Base-by-base conservation (phyloP, 2,888 invertebrate species). In the Carcina quercana region DNA sequence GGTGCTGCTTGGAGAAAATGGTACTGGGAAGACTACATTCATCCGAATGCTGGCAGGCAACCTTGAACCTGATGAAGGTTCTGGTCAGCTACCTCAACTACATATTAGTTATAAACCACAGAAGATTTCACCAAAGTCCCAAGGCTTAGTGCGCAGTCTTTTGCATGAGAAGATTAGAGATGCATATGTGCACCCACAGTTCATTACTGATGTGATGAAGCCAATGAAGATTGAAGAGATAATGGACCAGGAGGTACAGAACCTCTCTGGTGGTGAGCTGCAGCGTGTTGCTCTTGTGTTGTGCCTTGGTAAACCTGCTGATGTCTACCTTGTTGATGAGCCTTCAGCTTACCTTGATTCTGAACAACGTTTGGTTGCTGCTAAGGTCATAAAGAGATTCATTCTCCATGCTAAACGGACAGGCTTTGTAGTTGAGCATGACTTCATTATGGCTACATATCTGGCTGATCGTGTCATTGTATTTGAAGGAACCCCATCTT, bases 381-480 rank as follows among this genome's bases (percentile, higher is more conserved):
- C 99, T 50, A 98, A 98, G 87, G 98, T 99, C 59, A 98, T 98
- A 48, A 98, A 98, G 75, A 91, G 91, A 58, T 99, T 98, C 71
- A 98, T 99, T 68, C 87, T 99, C 24, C 99, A 99, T 62, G 97
- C 99, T 0, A 99, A 99, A 86, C 97, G 98, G 73, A 99, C 99
- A 5, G 99, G 98, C 7, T 99, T 99, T 71, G 94, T 99, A 10
- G 99, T 99, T 1, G 99, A 99, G 89, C 99, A 99, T 91, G 98
- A 99, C 86, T 99, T 99, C 74, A 99, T 99, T 47, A 99, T 99
- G 99, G 98, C 98, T 10, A 99, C 99, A 0, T 99, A 99, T 74
- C 87, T 97, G 42, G 97, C 98, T 1, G 99, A 99, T 73, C 89
- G 98, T 25, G 99, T 99, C 3, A 97, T 99, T 47, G 98, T 99